A percentile compares a stretch with the other conserved stretches of the same genome.
Conservation (phyloP, 2,888 invertebrate species). For the Heliconius erato region DNA sequence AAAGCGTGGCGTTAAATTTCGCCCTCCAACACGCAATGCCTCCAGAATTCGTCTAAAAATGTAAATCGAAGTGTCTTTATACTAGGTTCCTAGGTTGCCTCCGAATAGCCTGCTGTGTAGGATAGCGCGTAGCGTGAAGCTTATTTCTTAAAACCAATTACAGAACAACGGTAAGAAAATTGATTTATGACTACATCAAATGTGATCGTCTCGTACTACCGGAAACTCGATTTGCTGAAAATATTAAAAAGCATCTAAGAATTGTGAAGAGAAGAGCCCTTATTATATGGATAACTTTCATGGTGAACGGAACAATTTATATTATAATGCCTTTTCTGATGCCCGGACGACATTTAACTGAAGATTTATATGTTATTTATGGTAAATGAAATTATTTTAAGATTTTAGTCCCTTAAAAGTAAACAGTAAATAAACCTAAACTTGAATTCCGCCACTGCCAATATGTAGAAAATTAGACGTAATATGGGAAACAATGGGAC, state of each 20-base stretch:
- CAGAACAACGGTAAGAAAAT: constrained; percentile 59
- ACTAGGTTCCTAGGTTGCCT: too few species aligned
- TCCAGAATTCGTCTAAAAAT: too few species aligned
- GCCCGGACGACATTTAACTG: constrained; percentile 62
- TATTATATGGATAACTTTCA: constrained; percentile 64
- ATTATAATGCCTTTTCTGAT: constrained; percentile 56
- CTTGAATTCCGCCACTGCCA: neutral
- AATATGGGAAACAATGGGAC: neutral
- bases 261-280: constrained; percentile 64
- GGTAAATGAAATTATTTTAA: constrained; percentile 52
- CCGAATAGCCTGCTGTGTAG: too few species aligned
- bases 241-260: constrained; percentile 57
- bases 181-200: constrained; percentile 58
- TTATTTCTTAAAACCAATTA: constrained; percentile 26
- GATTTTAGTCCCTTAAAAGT: neutral
- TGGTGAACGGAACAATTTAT: constrained; percentile 62
- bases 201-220: constrained; percentile 56
- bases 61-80: too few species aligned
- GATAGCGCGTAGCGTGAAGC: too few species aligned
- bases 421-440: neutral
- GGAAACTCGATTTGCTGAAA: constrained; percentile 59
- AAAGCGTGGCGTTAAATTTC: too few species aligned
- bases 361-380: constrained; percentile 58
- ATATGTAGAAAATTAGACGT: neutral
- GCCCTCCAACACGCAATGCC: too few species aligned